Evolutionary conservation across 92 coral and sea anemone genomes (phyloP), one percentile per base, ranked within the genome.

Genomic region (Scolanthus callimorphus): DNA sequence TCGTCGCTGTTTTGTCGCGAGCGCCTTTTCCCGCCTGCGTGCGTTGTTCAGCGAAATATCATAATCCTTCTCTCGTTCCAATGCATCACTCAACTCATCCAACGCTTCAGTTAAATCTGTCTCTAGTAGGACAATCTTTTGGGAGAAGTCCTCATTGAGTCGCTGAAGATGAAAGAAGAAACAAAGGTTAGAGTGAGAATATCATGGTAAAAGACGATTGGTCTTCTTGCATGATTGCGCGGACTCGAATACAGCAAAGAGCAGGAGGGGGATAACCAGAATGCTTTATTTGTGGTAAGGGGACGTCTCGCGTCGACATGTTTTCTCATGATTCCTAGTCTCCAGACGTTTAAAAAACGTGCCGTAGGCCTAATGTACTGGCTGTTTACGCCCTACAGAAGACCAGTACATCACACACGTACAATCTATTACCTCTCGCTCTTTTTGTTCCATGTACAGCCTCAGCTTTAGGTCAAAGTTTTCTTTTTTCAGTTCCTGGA

Each of bases 401-500:
- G n/a, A n/a, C n/a, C n/a, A n/a, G n/a, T n/a, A n/a, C n/a, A n/a
- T n/a, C n/a, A n/a, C n/a, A n/a, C 43, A 6, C 43, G 43, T 6
- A 6, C 43, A n/a, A 10, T 2, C 3, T 27, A 77, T 61, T 60
- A 92, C 98, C 98, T 92, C 98, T 17, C 94, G 78, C 28, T 92
- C 96, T 34, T 92, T 92, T 54, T 92, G 96, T 49, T 89, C 98
- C 96, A 88, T 92, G 59, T 88, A 92, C 22, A 92, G 83, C 6
- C 98, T 69, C 17, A 92, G 88, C 61, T 92, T 92, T 58, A 92
- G 79, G 47, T 92, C 98, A 69, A 92, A 92, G 65, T 92, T 92
- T 52, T 92, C 98, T 55, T 92, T 92, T 69, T 92, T 92, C 69
- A 92, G 46, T 19, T 92, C 96, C 69, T 92, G 98, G 55, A 92